Evolutionary conservation across 2,797 vertebrate species (phyloP).

Genomic region (Aplochiton taeniatus): DNA sequence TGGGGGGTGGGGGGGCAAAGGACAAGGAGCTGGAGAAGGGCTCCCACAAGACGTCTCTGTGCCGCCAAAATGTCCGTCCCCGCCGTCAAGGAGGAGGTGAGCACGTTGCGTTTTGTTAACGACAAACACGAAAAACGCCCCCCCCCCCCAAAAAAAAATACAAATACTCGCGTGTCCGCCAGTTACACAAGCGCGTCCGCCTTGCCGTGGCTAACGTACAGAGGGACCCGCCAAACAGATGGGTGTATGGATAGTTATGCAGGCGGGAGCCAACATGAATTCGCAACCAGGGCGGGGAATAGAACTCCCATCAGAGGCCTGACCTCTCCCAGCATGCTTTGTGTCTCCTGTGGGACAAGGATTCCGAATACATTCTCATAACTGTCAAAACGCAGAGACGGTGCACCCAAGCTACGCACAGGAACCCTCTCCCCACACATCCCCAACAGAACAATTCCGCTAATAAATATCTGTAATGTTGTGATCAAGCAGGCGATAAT

Average conservation of each 20-base stretch:
- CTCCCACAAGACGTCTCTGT: slow-evolving; percentile 45
- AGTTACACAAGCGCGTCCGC: too few species aligned
- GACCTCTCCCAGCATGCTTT: slow-evolving; percentile 74
- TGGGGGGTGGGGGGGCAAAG: slow-evolving; percentile 3
- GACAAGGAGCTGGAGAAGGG: slow-evolving; percentile 33
- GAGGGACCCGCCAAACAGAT: slow-evolving; percentile 49
- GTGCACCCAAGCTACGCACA: slow-evolving; percentile 22
- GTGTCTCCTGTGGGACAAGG: slow-evolving; percentile 63
- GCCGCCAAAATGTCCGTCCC: slow-evolving; percentile 48
- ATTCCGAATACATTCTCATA: slow-evolving; percentile 68
- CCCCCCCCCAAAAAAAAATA: too few species aligned
- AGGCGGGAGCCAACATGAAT: slow-evolving; percentile 69
- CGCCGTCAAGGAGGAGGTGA: slow-evolving; percentile 30
- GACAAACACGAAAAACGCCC: too few species aligned
- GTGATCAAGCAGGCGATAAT: background rate
- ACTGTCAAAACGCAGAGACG: slow-evolving; percentile 63
- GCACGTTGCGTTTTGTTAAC: too few species aligned
- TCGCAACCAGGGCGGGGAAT: slow-evolving; percentile 75
- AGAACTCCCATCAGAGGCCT: slow-evolving; percentile 71
- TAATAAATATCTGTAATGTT: slow-evolving; percentile 46
- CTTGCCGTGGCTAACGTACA: slow-evolving; percentile 49
- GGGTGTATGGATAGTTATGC: slow-evolving; percentile 65
- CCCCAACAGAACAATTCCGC: slow-evolving; percentile 8
- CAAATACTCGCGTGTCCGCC: too few species aligned
- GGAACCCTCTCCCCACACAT: background rate